phyloP scores from a whole-genome alignment of 2,888 invertebrate species.

The Hanleya hanleyi region DNA sequence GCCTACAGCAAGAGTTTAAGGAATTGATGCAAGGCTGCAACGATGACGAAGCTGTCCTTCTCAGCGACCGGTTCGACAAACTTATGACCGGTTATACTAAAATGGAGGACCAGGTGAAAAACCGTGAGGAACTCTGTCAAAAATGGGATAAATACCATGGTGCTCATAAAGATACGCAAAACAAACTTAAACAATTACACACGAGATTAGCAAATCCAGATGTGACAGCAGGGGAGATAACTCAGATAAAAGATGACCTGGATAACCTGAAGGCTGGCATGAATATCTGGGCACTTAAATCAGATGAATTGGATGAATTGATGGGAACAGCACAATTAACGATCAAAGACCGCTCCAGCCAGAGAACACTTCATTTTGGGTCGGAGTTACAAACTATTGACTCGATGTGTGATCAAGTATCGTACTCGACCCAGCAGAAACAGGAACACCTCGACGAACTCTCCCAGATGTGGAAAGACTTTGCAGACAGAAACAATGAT shows the following conservation, averaged over 20 bases:
- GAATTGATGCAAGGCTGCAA: constrained; percentile 81
- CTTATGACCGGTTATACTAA: constrained; percentile 84
- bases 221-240: constrained; percentile 80
- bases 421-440: constrained; percentile 57
- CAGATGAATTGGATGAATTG: constrained; percentile 62
- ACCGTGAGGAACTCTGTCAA: constrained; percentile 65
- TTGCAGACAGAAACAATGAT: constrained; percentile 83
- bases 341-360: constrained; percentile 66
- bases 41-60: constrained; percentile 83
- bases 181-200: constrained; percentile 85
- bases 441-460: constrained; percentile 71
- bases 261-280: constrained; percentile 77
- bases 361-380: constrained; percentile 64
- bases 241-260: constrained; percentile 82
- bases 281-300: constrained; percentile 54
- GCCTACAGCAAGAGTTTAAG: constrained; percentile 88
- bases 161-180: constrained; percentile 86
- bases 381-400: constrained; percentile 62
- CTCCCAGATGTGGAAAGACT: constrained; percentile 83
- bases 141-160: constrained; percentile 84
- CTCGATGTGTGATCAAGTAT: constrained; percentile 52
- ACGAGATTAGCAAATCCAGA: constrained; percentile 86
- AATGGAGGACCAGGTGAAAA: constrained; percentile 63
- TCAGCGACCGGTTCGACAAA: constrained; percentile 84
- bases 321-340: constrained; percentile 60